Base-by-base conservation (phyloP, 2,888 invertebrate species). In the Biston betularia region DNA sequence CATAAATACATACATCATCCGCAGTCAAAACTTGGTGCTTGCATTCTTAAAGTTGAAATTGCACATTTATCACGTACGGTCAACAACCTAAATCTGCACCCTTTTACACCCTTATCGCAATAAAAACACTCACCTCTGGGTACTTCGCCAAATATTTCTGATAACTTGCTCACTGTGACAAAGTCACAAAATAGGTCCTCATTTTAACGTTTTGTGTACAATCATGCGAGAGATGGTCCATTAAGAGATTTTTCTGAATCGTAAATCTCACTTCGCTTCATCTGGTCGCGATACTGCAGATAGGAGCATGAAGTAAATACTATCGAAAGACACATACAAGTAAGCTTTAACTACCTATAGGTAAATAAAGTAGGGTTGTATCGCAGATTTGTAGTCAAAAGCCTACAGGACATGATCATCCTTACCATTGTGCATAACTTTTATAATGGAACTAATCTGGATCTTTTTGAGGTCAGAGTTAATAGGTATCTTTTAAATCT, bases 191-290 rank as follows among this genome's bases (percentile, higher is more conserved):
- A 3, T 7, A 45, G 15, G 10, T 11, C 14, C 45, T 5, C 24
- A 67, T 59, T 67, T 62, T 45, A 15, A 53, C 35, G 57, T 63
- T 50, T 49, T 63, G 58, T 59, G 67, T 67, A 67, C 67, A 67
- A 67, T 67, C 89, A 89, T 89, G 88, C 90, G 88, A 90, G 82
- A 84, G 86, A 86, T 85, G 88, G 87, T 92, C 91, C 92, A 93
- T 93, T 93, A 93, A 90, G 89, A 92, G 89, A 92, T 93, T 91
- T 91, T 92, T 92, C 92, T 91, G 89, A 87, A 86, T 87, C 91
- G 92, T 93, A 93, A 93, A 93, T 93, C 92, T 92, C 90, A 89
- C 89, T 92, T 92, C 90, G 89, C 88, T 83, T 89, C 92, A 90
- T 90, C 90, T 89, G 86, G 84, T 80, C 77, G 83, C 89, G 91